Base-by-base conservation (phyloP, 2,888 invertebrate genomes). In the Panopea generosa region DNA sequence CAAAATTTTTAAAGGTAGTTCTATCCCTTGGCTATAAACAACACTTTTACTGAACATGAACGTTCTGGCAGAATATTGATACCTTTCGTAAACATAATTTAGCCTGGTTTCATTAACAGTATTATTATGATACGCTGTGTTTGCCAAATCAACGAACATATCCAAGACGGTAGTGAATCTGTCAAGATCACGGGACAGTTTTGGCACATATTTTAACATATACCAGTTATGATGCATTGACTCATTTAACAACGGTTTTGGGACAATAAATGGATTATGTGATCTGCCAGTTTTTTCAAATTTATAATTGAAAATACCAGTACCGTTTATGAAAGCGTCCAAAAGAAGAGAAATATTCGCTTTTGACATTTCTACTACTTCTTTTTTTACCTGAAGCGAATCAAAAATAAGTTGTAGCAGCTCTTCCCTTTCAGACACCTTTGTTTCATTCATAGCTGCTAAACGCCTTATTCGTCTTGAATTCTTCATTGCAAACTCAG, bases 21-120 rank as follows among this genome's bases (percentile, higher is more conserved):
- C 86, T 7, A 89, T 75, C 1, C 84, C 80, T 53, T 88, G 86
- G 11, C 60, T 73, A 59, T 87, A 86, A 55, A 89, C 80, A 3
- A 77, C 78, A 52, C 84, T 85, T 66, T 84, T 85, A 52, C 84
- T 84, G 29, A 82, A 83, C 33, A 83, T 77, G 60, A 73, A 87
- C 1, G 72, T 68, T 20, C 85, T 65, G 38, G 86, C 84, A 0
- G 75, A 61, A 16, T 63, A 76, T 14, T 83, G 52, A 55, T 83
- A 87, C 9, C 53, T 22, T 27, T 69, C 71, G 59, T 70, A 77
- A 1, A 75, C 71, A 2, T 55, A 49, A 33, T 77, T 50, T 18
- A 87, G 61, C 11, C 59, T 68, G 14, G 84, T 80, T 18, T 68
- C 69, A 57, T 84, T 83, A 0, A 85, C 40, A 7, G 70, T 43